These are phyloP conservation scores for Habropoda laboriosa DNA, from an alignment of 1,140 invertebrate genomes.

Conservation along the genomic window DNA sequence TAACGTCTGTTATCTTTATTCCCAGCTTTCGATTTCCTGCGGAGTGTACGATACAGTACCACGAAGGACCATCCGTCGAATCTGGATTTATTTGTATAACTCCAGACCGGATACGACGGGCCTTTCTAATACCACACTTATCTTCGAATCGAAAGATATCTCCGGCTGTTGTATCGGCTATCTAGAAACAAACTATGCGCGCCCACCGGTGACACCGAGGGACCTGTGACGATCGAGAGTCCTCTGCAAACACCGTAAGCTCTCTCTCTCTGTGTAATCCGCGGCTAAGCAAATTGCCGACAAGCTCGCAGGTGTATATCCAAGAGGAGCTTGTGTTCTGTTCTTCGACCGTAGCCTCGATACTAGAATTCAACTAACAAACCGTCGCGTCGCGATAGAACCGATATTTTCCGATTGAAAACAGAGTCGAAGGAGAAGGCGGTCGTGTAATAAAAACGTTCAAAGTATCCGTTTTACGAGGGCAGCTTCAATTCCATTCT, in stretches of 20 bases:
- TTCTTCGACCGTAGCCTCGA: background rate
- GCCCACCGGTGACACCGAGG: conserved; percentile 9
- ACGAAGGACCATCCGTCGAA: conserved; percentile 29
- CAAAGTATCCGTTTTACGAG: conserved; percentile 55
- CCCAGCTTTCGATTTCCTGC: background rate
- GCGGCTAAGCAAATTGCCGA: conserved; percentile 57
- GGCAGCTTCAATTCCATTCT: conserved; percentile 52
- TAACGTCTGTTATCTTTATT: no score
- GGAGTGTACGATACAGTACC: background rate
- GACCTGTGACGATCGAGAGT: conserved; percentile 57
- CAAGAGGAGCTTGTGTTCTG: background rate
- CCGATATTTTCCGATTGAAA: background rate
- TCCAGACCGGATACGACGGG: conserved; percentile 53
- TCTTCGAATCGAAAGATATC: conserved; percentile 67
- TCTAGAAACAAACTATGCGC: conserved; percentile 61
- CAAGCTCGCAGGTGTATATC: conserved; percentile 62
- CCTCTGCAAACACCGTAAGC: conserved; percentile 58
- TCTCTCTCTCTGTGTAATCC: conserved; percentile 52
- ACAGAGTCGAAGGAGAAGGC: no score
- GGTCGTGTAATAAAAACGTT: conserved; percentile 34
- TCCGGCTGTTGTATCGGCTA: conserved; percentile 53
- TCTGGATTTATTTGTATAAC: conserved; percentile 66
- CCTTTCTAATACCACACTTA: conserved; percentile 59
- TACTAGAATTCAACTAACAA: no score
- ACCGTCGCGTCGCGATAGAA: background rate